Conservation (phyloP, 2,888 invertebrate genomes). For the Mimas tiliae region DNA sequence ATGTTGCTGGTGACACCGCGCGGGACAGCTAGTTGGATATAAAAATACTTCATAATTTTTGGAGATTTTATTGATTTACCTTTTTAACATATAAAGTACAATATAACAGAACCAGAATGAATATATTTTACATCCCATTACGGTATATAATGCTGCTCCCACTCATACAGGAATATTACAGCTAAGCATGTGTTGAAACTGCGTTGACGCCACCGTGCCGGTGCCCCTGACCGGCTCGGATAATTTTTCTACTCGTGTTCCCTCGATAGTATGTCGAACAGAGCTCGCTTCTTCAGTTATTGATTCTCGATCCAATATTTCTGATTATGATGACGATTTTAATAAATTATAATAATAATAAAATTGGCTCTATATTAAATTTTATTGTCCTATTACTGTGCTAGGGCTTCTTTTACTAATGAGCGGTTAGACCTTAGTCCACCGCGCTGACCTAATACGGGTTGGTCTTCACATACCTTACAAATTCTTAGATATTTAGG, state of each 20-base stretch:
- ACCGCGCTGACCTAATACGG: too few species aligned
- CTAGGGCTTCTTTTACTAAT: too few species aligned
- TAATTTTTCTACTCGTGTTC: background rate
- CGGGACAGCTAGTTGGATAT: too few species aligned
- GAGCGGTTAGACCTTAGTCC: too few species aligned
- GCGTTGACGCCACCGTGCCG: slow-evolving; percentile 13
- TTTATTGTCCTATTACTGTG: too few species aligned
- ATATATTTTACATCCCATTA: background rate
- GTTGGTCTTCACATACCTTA: too few species aligned
- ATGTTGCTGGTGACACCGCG: too few species aligned
- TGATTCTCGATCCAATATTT: background rate
- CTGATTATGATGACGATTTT: too few species aligned
- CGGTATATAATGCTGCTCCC: background rate
- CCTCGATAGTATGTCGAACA: background rate
- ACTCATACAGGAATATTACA: background rate
- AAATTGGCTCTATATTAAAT: too few species aligned
- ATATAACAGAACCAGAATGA: background rate
- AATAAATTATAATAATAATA: background rate
- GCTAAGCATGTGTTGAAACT: background rate
- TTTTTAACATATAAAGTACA: background rate
- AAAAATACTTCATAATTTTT: too few species aligned
- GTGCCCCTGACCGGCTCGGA: slow-evolving; percentile 3
- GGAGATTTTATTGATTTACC: background rate
- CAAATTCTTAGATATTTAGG: too few species aligned
- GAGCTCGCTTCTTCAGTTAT: background rate